Evolutionary conservation across 2,113 vertebrate genomes (phyloP), one percentile per base, ranked within the genome.

Genomic region (Amblyornis subalaris): DNA sequence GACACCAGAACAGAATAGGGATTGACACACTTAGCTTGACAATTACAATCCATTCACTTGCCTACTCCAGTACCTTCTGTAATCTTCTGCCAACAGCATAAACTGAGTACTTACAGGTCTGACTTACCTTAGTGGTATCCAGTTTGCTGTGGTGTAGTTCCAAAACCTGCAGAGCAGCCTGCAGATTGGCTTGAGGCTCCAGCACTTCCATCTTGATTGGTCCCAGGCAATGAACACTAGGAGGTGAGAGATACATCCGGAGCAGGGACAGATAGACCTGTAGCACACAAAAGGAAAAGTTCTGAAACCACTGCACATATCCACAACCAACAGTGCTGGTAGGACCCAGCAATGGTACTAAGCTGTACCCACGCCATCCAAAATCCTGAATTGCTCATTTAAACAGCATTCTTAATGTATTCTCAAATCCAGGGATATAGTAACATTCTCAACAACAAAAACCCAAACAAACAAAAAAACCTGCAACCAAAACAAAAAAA

Each of bases 191-290:
- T 88, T 99, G 98, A 53, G 99, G 99, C 96, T 99, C 99, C 36
- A 98, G 96, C 62, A 99, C 95, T 96, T 99, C 98, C 98, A 99
- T 98, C 93, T 99, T 99, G 94, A 99, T 99, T 29, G 99, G 99
- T 65, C 99, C 99, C 89, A 99, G 96, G 96, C 99, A 99, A 95
- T 99, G 99, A 71, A 98, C 98, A 12, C 99, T 99, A 64, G 99
- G 99, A 20, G 99, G 99, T 1, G 99, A 99, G 82, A 99, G 98
- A 96, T 99, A 99, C 99, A 99, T 99, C 53, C 99, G 98, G 88
- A 99, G 98, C 96, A 99, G 97, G 9, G 99, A 99, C 96, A 99
- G 96, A 92, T 99, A 99, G 16, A 99, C 99, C 99, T 99, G 95
- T 60, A 90, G 85, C 76, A 95, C 17, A 96, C 20, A 74, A 55